Base-by-base conservation (phyloP, 2,888 invertebrate genomes). In the Megaustenia siamemsis region DNA sequence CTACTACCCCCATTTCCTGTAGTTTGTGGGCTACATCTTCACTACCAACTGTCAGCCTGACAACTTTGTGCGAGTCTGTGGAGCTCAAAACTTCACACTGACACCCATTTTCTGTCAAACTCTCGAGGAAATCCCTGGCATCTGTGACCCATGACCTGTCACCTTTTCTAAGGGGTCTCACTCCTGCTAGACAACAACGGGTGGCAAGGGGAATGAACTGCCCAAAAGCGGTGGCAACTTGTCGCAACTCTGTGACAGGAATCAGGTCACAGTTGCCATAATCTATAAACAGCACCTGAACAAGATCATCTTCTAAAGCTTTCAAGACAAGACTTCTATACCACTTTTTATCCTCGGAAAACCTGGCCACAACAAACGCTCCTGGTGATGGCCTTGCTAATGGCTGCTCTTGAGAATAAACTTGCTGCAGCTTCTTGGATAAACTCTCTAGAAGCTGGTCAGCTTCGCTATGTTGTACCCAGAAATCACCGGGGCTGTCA, bases 221-320 rank as follows among this genome's bases (percentile, higher is more conserved):
- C 18, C 87, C 84, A 66, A 86, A 63, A 21, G 83, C 77, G 15
- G 87, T 69, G 12, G 84, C 60, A 1, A 89, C 80, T 21, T 83
- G 80, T 56, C 84, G 86, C 3, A 89, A 73, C 28, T 77, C 83
- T 38, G 45, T 60, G 38, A 49, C 43, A 6, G 77, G 45, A 15
- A 89, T 69, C 0, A 66, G 45, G 49, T 93, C 93, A 8, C 89
- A 84, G 79, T 93, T 93, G 28, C 93, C 93, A 87, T 93, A 93
- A 77, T 92, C 91, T 45, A 92, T 89, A 88, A 92, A 92, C 75
- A 88, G 87, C 8, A 92, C 91, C 43, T 88, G 89, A n/a, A 90
- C 85, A 68, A 80, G 32, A 0, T 88, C 86, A 28, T 87, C 88
- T 80, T 86, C 63, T 5, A 78, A 28, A 12, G 86, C 85, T 15